Percentiles rank a stretch among this genome's conserved stretches.
phyloP scores from a whole-genome alignment of 2,888 invertebrate genomes.

The Nebria salina region DNA sequence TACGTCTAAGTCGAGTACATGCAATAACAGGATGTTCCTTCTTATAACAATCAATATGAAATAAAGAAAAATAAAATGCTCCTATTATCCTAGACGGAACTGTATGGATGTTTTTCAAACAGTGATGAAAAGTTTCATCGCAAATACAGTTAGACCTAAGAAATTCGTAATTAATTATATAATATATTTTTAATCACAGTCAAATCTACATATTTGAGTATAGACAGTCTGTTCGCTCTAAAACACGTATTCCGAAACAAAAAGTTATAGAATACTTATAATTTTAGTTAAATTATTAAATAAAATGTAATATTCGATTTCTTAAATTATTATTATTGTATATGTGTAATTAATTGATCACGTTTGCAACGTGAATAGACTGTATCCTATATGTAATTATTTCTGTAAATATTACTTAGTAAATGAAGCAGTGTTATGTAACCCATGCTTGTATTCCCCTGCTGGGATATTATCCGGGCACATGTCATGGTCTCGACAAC shows the following conservation, averaged over 20 bases:
- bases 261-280: too few relatives aligned
- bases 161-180: conserved; percentile 18
- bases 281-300: neutral
- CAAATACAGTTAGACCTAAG: conserved; percentile 77
- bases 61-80: conserved; percentile 76
- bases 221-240: neutral
- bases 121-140: conserved; percentile 73
- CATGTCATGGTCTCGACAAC: conserved; percentile 76
- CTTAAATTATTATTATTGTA: neutral
- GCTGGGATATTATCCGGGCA: conserved; percentile 71
- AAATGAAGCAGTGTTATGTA: conserved; percentile 73
- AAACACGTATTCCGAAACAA: too few relatives aligned
- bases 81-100: conserved; percentile 70
- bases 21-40: conserved; percentile 66
- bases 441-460: conserved; percentile 67
- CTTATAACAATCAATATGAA: conserved; percentile 77
- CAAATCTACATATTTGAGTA: neutral
- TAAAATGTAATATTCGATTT: neutral
- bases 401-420: conserved; percentile 65
- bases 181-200: neutral
- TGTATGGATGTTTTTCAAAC: conserved; percentile 69
- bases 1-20: conserved; percentile 62
- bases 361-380: neutral
- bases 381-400: too few relatives aligned
- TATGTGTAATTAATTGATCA: neutral